Evolutionary conservation across 2,888 invertebrate species (phyloP), one percentile per base, ranked within the genome.

Genomic region (Heliconius ethilla): DNA sequence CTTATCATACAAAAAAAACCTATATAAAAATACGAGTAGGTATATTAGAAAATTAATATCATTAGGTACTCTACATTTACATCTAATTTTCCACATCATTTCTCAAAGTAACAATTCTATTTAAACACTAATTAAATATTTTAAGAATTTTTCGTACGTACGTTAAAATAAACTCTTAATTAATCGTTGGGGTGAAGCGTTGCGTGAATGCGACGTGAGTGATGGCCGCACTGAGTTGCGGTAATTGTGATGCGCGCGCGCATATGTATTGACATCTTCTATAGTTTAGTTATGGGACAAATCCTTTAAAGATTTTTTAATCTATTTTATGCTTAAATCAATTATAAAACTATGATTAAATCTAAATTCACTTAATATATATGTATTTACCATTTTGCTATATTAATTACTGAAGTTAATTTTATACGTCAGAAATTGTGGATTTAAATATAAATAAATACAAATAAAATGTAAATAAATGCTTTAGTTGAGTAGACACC

Each of bases 161-260:
- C 85, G 65, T 80, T 78, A 91, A 91, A 92, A 89, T 87, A 90
- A 86, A 87, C 79, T 85, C 82, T 85, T 90, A 90, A 91, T 92
- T 90, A 91, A 90, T 92, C 88, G 91, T 89, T 86, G 87, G 86
- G 85, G 83, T 79, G 84, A 81, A 82, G 79, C 86, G 88, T 86
- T 85, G 88, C 91, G 87, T 88, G 88, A 84, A 89, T 82, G 84
- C 86, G 92, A 91, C 92, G 87, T 92, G 93, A 94, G 81, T 85
- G 88, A 94, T 93, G 91, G 88, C 83, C 81, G 82, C 82, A 89
- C 83, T 91, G 89, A 92, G 87, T 91, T 87, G 91, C 86, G 85
- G 90, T 93, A 94, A 94, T 94, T 94, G 92, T 89, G 87, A 87
- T 86, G 89, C 87, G 89, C 85, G 84, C 81, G 87, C 85, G 87